Evolutionary conservation across 2,888 invertebrate species (phyloP).

Genomic region (Carterocephalus palaemon): DNA sequence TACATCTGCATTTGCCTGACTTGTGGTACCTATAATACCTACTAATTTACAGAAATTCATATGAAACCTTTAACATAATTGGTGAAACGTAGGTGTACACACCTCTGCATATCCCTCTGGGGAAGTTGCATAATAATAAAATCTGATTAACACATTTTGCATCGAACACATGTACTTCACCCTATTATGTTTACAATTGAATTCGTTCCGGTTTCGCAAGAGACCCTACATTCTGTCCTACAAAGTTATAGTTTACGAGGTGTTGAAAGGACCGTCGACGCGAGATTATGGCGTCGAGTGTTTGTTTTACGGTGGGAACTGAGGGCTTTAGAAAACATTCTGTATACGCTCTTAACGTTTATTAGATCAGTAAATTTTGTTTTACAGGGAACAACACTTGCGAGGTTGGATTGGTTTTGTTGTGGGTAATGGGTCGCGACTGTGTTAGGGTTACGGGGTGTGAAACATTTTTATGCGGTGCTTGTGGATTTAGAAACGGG

Average conservation of each 20-base stretch:
- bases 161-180: conserved; percentile 4
- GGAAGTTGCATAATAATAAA: too few species aligned
- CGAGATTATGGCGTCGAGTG: conserved; percentile 42
- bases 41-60: too few species aligned
- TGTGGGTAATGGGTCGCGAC: conserved; percentile 2
- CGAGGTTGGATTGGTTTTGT: conserved; percentile 4
- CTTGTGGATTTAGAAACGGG: too few species aligned
- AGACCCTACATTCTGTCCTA: conserved; percentile 27
- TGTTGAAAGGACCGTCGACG: conserved; percentile 56
- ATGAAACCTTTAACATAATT: too few species aligned
- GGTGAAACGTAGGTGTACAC: too few species aligned
- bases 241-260: conserved; percentile 38
- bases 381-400: conserved; percentile 8
- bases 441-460: too few species aligned
- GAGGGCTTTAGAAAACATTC: conserved; percentile 18
- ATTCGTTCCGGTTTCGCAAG: conserved; percentile 28
- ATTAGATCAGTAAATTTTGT: conserved; percentile 21
- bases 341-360: conserved; percentile 22
- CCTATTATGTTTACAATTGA: conserved; percentile 20
- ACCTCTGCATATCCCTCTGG: too few species aligned
- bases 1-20: too few species aligned
- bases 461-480: too few species aligned
- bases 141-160: too few species aligned
- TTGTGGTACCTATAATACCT: too few species aligned
- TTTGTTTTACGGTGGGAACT: conserved; percentile 30